Conservation (phyloP, 2,797 vertebrate species). For the Scolopax rusticola region DNA sequence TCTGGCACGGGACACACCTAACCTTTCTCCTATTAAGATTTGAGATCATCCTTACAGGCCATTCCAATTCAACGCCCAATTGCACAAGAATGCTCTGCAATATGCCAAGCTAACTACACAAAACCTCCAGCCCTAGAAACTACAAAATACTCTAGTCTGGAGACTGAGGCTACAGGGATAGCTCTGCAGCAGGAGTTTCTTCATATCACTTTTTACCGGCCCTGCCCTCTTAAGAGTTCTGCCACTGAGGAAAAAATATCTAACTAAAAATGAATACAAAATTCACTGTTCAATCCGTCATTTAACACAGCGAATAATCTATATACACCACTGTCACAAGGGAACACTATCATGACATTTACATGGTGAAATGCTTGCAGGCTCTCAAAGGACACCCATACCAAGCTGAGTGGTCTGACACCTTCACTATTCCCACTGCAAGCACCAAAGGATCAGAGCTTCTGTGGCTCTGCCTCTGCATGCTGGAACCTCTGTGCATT, state of each 20-base stretch:
- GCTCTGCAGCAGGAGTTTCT: neutral
- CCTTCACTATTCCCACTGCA: rapidly evolving
- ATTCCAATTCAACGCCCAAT: rapidly evolving
- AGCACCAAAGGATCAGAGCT: neutral
- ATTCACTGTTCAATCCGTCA: neutral
- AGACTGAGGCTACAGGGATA: neutral
- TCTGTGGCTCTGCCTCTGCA: too few relatives aligned
- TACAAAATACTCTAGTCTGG: neutral
- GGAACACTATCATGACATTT: neutral
- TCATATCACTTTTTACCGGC: neutral
- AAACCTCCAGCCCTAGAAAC: rapidly evolving
- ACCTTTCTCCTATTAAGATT: neutral
- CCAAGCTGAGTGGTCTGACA: rapidly evolving
- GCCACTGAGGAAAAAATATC: neutral
- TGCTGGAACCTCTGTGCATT: rapidly evolving
- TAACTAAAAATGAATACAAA: neutral
- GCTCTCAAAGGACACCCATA: neutral
- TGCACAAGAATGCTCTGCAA: neutral
- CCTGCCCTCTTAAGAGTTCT: neutral
- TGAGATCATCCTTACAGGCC: rapidly evolving
- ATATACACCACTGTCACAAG: rapidly evolving
- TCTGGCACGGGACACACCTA: neutral
- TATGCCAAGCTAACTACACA: neutral
- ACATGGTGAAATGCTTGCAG: neutral
- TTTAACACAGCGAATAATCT: neutral